Evolutionary conservation across 1,140 invertebrate species (phyloP).

Genomic region (Camponotus pennsylvanicus): DNA sequence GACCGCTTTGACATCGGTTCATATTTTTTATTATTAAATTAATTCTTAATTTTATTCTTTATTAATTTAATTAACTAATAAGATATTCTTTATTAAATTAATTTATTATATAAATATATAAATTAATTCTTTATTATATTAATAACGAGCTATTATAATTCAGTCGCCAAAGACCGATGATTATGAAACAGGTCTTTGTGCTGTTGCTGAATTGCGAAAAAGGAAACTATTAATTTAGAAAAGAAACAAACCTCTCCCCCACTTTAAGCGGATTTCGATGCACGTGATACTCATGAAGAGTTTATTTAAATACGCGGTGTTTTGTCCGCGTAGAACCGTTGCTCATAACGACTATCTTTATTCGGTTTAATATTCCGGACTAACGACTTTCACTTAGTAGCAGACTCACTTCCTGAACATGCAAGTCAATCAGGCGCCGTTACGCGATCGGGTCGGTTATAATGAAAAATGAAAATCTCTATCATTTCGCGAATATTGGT

Average conservation of each 20-base stretch:
- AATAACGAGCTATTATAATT: constrained; percentile 54
- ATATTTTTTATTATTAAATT: constrained; percentile 9
- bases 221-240: neutral
- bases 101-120: too few species aligned
- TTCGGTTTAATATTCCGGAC: constrained; percentile 42
- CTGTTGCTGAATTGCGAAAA: neutral
- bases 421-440: constrained; percentile 54
- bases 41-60: too few species aligned
- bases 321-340: neutral
- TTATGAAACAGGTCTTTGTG: constrained; percentile 31
- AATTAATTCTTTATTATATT: constrained; percentile 29
- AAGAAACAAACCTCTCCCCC: neutral
- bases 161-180: constrained; percentile 15
- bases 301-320: constrained; percentile 7
- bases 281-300: neutral
- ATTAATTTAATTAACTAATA: too few species aligned
- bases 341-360: constrained; percentile 1
- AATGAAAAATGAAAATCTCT: constrained; percentile 41
- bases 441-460: constrained; percentile 46
- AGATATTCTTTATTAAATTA: too few species aligned
- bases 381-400: constrained; percentile 76
- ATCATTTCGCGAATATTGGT: constrained; percentile 35
- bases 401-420: constrained; percentile 71
- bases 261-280: neutral
- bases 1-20: constrained; percentile 7